phyloP scores from a whole-genome alignment of 2,797 vertebrate genomes.

The Argentina silus region DNA sequence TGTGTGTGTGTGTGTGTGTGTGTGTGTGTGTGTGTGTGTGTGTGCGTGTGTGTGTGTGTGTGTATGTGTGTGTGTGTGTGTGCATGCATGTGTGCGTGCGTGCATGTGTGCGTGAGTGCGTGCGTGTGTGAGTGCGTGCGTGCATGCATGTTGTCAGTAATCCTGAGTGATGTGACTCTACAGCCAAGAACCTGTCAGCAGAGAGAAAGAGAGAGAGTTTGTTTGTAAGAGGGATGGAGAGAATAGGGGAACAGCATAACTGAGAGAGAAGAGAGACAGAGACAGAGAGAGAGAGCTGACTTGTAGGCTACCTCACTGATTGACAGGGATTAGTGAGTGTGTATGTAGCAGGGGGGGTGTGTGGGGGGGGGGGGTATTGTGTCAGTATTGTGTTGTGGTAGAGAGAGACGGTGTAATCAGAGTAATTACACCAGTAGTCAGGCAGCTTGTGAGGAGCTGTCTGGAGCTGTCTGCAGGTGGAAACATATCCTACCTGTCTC shows the following conservation, averaged over 20 bases:
- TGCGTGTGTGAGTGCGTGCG: no score
- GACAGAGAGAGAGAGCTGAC: no score
- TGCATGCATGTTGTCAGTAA: slow-evolving; percentile 5
- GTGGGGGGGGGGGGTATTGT: neutral
- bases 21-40: neutral
- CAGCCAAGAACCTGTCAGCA: neutral
- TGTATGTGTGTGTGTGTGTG: no score
- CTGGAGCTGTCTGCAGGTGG: no score
- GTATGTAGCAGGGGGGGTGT: no score
- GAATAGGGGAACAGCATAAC: neutral
- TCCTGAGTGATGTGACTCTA: slow-evolving; percentile 1
- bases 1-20: neutral
- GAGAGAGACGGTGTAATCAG: neutral
- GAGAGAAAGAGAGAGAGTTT: neutral
- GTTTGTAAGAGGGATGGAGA: neutral
- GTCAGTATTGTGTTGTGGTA: no score
- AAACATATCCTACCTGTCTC: no score
- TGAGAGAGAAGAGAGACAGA: neutral
- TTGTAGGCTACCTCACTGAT: neutral
- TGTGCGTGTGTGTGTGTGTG: neutral
- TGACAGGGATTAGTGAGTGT: neutral
- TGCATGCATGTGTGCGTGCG: neutral
- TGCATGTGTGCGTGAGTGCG: no score
- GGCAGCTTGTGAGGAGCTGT: no score
- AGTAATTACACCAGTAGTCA: neutral